phyloP scores from a whole-genome alignment of 1,140 invertebrate species.

The Lasioglossum albipes region DNA sequence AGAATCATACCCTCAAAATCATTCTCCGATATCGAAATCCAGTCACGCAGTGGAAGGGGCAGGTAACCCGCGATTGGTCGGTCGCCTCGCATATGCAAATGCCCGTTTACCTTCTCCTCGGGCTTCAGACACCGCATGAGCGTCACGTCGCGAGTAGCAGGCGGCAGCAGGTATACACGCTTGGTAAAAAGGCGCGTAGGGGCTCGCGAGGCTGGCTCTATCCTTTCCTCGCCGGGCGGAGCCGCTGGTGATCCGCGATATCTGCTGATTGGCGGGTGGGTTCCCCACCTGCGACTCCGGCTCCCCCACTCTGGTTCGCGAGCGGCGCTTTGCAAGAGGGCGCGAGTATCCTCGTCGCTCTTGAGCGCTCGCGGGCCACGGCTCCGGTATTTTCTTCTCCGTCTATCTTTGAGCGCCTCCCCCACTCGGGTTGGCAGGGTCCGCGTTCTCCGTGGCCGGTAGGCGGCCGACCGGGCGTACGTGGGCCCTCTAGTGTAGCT shows the following conservation, averaged over 20 bases:
- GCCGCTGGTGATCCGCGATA: slow-evolving; percentile 69
- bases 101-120: slow-evolving; percentile 45
- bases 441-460: slow-evolving; percentile 62
- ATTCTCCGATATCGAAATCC: slow-evolving; percentile 11
- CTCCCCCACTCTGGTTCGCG: slow-evolving; percentile 69
- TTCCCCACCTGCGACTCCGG: slow-evolving; percentile 56
- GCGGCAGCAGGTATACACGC: slow-evolving; percentile 48
- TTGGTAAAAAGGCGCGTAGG: slow-evolving; percentile 61
- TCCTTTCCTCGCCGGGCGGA: slow-evolving; percentile 63
- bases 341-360: slow-evolving; percentile 54
- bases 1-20: not conserved
- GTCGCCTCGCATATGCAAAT: slow-evolving; percentile 70
- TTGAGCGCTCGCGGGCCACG: slow-evolving; percentile 2
- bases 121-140: no score
- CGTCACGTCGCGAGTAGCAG: slow-evolving; percentile 31
- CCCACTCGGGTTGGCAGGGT: slow-evolving; percentile 54
- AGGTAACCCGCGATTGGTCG: slow-evolving; percentile 62
- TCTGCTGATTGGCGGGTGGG: slow-evolving; percentile 59
- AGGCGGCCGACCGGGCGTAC: slow-evolving; percentile 64
- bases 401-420: slow-evolving; percentile 44
- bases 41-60: slow-evolving; percentile 16
- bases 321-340: slow-evolving; percentile 58
- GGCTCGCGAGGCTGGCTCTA: slow-evolving; percentile 45
- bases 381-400: not conserved
- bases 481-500: slow-evolving; percentile 75